These are phyloP conservation scores for Tachysurus vachellii DNA, from an alignment of 2,113 vertebrate genomes.

Conservation along the genomic window DNA sequence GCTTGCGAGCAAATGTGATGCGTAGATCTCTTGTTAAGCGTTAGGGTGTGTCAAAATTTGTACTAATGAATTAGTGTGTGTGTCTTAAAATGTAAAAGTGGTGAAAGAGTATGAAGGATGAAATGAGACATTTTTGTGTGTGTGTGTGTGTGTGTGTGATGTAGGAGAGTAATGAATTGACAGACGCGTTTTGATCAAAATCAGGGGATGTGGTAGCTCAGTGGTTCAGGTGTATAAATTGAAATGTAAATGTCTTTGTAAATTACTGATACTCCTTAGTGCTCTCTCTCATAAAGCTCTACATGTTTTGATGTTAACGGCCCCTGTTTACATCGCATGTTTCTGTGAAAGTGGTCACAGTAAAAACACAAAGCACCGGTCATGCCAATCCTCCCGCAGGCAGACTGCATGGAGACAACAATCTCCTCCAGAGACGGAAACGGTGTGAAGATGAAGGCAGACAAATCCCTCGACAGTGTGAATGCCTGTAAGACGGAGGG, in stretches of 20 bases:
- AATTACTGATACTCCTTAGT: not conserved
- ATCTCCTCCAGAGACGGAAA: conserved; percentile 7
- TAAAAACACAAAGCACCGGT: not conserved
- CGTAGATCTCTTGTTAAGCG: not conserved
- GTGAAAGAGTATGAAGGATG: not conserved
- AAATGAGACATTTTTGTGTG: not conserved
- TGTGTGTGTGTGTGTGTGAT: not conserved
- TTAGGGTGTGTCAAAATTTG: not conserved
- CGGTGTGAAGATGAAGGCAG: not conserved
- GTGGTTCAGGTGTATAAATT: too few relatives aligned
- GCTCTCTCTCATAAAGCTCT: not conserved
- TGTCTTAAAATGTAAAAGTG: too few relatives aligned
- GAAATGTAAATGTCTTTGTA: too few relatives aligned
- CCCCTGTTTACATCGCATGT: not conserved
- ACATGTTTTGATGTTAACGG: conserved; percentile 29
- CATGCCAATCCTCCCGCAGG: not conserved
- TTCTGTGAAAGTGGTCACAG: not conserved
- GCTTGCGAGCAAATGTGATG: not conserved
- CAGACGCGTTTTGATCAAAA: conserved; percentile 41
- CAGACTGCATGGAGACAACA: conserved; percentile 22
- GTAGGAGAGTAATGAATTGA: conserved; percentile 15
- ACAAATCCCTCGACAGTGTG: not conserved
- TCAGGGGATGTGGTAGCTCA: not conserved
- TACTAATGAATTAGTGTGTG: not conserved
- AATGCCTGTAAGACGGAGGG: not conserved